Percentiles rank a stretch among this genome's conserved stretches.
phyloP scores from a whole-genome alignment of 23 tunicate genomes.

The Styela plicata region DNA sequence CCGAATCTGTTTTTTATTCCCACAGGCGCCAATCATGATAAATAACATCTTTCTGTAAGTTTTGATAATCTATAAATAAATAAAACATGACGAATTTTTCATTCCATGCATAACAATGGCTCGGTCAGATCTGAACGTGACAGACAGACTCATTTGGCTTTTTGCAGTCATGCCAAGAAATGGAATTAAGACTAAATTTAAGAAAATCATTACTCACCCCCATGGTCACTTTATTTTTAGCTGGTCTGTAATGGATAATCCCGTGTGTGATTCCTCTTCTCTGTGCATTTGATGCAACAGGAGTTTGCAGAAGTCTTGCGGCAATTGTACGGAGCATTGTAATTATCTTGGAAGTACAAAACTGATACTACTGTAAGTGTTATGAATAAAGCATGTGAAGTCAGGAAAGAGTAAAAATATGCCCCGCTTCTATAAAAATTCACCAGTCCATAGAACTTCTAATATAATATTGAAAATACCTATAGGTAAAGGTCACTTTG shows the following conservation, averaged over 20 bases:
- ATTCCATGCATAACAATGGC: not conserved
- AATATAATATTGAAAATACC: too few relatives aligned
- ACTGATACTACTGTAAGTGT: not conserved
- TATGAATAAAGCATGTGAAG: too few relatives aligned
- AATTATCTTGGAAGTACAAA: not conserved
- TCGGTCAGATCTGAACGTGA: not conserved
- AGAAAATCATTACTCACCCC: conserved; percentile 13
- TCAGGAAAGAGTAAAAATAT: too few relatives aligned
- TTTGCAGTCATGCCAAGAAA: too few relatives aligned
- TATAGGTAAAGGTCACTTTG: too few relatives aligned
- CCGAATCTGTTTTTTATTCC: too few relatives aligned
- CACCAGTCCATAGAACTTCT: too few relatives aligned
- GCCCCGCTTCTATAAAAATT: too few relatives aligned
- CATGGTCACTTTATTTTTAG: not conserved
- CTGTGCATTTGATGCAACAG: not conserved
- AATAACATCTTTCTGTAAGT: not conserved
- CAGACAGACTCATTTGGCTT: too few relatives aligned
- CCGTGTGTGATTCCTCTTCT: conserved; percentile 30
- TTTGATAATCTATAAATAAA: not conserved
- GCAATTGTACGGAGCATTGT: conserved; percentile 13
- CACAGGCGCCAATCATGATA: too few relatives aligned
- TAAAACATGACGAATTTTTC: not conserved
- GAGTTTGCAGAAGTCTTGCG: not conserved
- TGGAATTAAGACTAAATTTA: not conserved
- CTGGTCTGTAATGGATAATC: conserved; percentile 24